Conservation (phyloP, 2,888 invertebrate genomes). For the Seladonia tumulorum region DNA sequence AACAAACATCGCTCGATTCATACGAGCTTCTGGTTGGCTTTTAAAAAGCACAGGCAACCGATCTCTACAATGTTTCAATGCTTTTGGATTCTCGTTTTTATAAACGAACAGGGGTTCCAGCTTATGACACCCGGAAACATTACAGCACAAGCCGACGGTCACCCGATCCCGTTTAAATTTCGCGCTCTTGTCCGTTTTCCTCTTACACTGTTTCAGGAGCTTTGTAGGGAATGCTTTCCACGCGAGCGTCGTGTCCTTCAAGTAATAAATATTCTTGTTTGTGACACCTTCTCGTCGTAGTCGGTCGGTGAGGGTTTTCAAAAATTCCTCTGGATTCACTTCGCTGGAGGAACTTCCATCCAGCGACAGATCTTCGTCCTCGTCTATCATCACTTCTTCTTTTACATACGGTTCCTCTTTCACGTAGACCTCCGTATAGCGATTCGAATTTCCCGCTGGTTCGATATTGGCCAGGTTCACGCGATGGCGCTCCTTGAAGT, state of each 20-base stretch:
- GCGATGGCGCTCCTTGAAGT: conserved; percentile 17
- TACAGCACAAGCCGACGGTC: not conserved
- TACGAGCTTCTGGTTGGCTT: not conserved
- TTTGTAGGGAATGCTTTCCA: conserved; percentile 18
- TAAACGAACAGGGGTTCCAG: conserved; percentile 13
- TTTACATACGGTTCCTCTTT: not conserved
- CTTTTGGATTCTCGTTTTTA: conserved; percentile 5
- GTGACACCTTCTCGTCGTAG: not conserved
- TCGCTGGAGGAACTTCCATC: not conserved
- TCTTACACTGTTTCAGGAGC: not conserved
- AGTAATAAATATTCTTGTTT: not conserved
- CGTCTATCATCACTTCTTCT: not conserved
- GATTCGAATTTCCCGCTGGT: not conserved
- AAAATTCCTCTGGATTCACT: not conserved
- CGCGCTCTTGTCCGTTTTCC: not conserved
- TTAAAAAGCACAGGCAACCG: conserved; percentile 9
- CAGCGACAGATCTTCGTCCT: not conserved
- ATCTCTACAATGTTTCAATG: conserved; percentile 12
- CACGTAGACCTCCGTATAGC: not conserved
- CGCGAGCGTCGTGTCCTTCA: not conserved
- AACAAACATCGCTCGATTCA: not conserved
- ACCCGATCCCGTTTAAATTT: conserved; percentile 2
- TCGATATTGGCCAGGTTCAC: not conserved
- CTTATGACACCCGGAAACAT: conserved; percentile 11
- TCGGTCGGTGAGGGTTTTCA: not conserved